Evolutionary conservation across 2,797 vertebrate species (phyloP).

Genomic region (Xiphorhynchus erythropygius): DNA sequence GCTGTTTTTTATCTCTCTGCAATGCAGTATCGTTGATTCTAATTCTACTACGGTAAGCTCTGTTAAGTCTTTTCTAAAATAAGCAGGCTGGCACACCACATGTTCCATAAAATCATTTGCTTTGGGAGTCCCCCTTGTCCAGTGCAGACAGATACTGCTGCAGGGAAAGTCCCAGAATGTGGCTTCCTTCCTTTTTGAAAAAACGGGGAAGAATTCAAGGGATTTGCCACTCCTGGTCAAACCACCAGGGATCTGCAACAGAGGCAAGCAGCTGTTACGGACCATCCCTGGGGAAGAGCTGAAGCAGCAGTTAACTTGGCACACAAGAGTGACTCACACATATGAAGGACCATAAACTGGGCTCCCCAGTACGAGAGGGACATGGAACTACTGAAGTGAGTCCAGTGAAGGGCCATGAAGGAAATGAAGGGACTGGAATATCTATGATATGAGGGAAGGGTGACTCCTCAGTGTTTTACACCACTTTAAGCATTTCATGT

Average conservation of each 20-base stretch:
- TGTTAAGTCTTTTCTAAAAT: background rate
- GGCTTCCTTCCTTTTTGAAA: background rate
- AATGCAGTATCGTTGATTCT: background rate
- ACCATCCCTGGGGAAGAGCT: too few species aligned
- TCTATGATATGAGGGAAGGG: background rate
- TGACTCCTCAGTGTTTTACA: background rate
- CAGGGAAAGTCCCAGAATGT: background rate
- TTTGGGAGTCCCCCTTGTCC: background rate
- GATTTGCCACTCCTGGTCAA: background rate
- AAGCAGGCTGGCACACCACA: background rate
- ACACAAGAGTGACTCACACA: too few species aligned
- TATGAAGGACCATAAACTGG: background rate
- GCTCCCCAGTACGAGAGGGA: background rate
- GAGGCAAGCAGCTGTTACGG: background rate
- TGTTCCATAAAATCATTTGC: background rate
- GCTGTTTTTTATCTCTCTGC: background rate
- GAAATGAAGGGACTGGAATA: background rate
- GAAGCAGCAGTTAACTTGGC: background rate
- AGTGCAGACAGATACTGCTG: background rate
- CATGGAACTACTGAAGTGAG: background rate
- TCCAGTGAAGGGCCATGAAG: background rate
- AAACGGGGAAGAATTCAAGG: background rate
- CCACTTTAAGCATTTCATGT: background rate
- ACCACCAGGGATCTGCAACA: background rate
- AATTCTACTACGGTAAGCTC: background rate